phyloP scores from a whole-genome alignment of 2,888 invertebrate species.

The Mellilla xanthometata region DNA sequence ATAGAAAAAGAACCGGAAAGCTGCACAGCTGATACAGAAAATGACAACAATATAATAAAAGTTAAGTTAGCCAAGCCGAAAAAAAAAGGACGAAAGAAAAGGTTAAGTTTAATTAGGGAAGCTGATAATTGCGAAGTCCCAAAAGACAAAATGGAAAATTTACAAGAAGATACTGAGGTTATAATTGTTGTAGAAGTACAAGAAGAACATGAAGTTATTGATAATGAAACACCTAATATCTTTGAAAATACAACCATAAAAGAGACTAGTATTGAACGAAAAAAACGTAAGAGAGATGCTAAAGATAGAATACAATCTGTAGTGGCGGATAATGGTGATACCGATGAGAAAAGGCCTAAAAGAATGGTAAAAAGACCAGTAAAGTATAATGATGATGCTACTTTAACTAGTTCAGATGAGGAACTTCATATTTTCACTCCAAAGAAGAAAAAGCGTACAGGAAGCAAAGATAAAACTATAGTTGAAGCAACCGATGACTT shows the following conservation, averaged over 20 bases:
- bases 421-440: constrained; percentile 70
- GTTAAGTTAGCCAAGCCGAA: constrained; percentile 59
- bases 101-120: constrained; percentile 40
- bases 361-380: constrained; percentile 62
- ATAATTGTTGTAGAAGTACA: neutral
- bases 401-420: constrained; percentile 65
- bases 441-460: constrained; percentile 50
- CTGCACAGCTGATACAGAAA: constrained; percentile 37
- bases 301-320: constrained; percentile 15
- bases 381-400: constrained; percentile 60
- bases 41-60: constrained; percentile 51
- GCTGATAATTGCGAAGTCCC: constrained; percentile 19
- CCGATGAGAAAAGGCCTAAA: constrained; percentile 53
- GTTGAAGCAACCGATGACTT: constrained; percentile 15
- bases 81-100: constrained; percentile 52
- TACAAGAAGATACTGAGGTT: neutral
- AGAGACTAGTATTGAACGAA: constrained; percentile 17
- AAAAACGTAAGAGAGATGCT: constrained; percentile 26
- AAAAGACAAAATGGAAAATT: constrained; percentile 20
- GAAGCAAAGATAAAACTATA: constrained; percentile 17
- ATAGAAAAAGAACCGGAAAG: constrained; percentile 55
- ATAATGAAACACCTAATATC: neutral
- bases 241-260: constrained; percentile 13
- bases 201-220: neutral
- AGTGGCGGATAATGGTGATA: neutral